Conservation (phyloP, 2,797 vertebrate species). For the Enteromius argenteus region DNA sequence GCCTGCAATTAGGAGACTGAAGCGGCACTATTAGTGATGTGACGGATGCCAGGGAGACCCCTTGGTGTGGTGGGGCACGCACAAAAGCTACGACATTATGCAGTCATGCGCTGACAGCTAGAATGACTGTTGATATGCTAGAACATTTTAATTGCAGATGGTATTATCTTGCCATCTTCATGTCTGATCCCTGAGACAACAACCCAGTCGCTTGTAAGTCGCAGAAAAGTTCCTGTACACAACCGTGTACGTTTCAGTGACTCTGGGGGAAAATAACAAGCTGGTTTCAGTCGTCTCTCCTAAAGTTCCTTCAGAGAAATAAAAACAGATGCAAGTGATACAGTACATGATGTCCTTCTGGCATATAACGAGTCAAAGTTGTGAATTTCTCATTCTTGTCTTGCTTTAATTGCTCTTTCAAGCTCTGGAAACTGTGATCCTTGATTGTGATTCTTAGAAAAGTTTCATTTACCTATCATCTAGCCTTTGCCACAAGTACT, state of each 20-base stretch:
- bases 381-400: not conserved
- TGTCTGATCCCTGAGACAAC: slow-evolving; percentile 52
- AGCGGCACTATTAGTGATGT: slow-evolving; percentile 78
- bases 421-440: not conserved
- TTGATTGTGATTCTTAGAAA: not conserved
- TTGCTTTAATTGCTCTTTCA: not conserved
- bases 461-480: not conserved
- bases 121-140: slow-evolving; percentile 62
- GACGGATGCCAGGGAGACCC: slow-evolving; percentile 78
- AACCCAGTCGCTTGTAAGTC: slow-evolving; percentile 47
- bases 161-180: slow-evolving; percentile 60
- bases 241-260: slow-evolving; percentile 13
- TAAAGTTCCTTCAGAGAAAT: not conserved
- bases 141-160: slow-evolving; percentile 66
- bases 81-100: slow-evolving; percentile 65
- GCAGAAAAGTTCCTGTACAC: slow-evolving; percentile 43
- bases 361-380: not conserved
- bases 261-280: not conserved
- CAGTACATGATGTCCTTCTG: not conserved
- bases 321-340: not conserved
- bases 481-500: not conserved
- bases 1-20: slow-evolving; percentile 82
- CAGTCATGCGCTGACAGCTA: slow-evolving; percentile 61
- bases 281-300: not conserved
- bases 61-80: slow-evolving; percentile 72